These are phyloP conservation scores for Perizoma affinitatum DNA, from an alignment of 2,888 invertebrate species.

Conservation along the genomic window DNA sequence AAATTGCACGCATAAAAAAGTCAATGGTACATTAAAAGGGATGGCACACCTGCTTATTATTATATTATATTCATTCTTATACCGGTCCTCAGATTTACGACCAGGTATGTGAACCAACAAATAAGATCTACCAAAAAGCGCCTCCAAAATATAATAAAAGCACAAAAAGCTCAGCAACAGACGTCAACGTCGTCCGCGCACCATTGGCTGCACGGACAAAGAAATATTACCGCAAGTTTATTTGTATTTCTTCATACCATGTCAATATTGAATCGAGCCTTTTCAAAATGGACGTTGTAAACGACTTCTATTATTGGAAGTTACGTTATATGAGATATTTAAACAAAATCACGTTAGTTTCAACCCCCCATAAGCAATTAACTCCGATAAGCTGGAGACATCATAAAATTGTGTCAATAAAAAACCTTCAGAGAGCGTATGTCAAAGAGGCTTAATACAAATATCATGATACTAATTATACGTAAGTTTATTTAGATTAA, in stretches of 20 bases:
- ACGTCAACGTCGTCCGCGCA: conserved; percentile 72
- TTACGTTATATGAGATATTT: conserved; percentile 23
- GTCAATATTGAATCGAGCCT: conserved; percentile 40
- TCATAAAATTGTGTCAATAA: conserved; percentile 60
- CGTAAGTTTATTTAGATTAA: conserved; percentile 81
- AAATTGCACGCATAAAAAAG: conserved; percentile 40
- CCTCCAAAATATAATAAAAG: conserved; percentile 79
- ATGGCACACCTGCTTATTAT: conserved; percentile 73
- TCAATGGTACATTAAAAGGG: conserved; percentile 56
- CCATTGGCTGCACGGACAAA: conserved; percentile 79
- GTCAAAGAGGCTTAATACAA: conserved; percentile 60
- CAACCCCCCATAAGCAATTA: conserved; percentile 25
- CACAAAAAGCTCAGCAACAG: conserved; percentile 77
- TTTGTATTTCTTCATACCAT: conserved; percentile 61
- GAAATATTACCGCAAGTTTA: conserved; percentile 76
- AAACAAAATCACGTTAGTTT: conserved; percentile 31
- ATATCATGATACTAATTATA: conserved; percentile 78
- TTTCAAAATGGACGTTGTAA: conserved; percentile 31
- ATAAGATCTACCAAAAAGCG: conserved; percentile 79
- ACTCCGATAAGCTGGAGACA: conserved; percentile 38
- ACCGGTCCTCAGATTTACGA: conserved; percentile 76
- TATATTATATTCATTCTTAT: conserved; percentile 67
- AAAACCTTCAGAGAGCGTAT: conserved; percentile 46
- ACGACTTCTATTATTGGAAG: conserved; percentile 18
- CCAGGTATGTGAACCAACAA: conserved; percentile 77